Evolutionary conservation across 2,113 vertebrate genomes (phyloP), one percentile per base, ranked within the genome.

Genomic region (Ceuthmochares aereus): DNA sequence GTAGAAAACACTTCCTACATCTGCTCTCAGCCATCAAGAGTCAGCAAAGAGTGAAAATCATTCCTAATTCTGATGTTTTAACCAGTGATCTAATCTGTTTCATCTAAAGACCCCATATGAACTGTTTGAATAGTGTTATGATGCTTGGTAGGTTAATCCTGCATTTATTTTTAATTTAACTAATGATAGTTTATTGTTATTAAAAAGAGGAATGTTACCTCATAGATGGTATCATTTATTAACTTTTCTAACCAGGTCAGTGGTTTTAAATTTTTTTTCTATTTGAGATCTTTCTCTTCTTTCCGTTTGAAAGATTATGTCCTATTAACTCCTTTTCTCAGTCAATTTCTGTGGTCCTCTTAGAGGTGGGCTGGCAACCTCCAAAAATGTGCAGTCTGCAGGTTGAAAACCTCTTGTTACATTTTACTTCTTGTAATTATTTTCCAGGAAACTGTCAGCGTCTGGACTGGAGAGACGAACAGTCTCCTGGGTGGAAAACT

Each of bases 141-240:
- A 51, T 79, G 19, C 26, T 5, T 4, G 2, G 45, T 37, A 83
- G 21, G 10, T 77, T 95, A 95, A 97, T 96, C 91, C 82, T 87
- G 45, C 18, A 27, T 89, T 96, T 87, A 40, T 93, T 95, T 96
- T 93, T 83, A 60, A 94, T 95, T 95, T 92, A 80, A 85, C 45
- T 95, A 84, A 94, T 88, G 78, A 83, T 22, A 14, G 49, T 42
- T 86, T 21, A 89, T 93, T 87, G 67, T 70, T 94, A 94, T 95
- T 94, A 84, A 93, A 95, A 77, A 32, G 29, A 37, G 19, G 16
- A 81, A 30, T 55, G 54, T 58, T 55, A 56, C 14, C 36, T 70
- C 77, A 42, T 73, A 55, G 32, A 55, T 51, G 23, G 5, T 43
- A 55, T 75, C 74, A 43, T 88, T 88, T 74, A 11, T 69, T 86